Conservation (phyloP, 2,888 invertebrate genomes). For the Oegoconia quadripuncta region DNA sequence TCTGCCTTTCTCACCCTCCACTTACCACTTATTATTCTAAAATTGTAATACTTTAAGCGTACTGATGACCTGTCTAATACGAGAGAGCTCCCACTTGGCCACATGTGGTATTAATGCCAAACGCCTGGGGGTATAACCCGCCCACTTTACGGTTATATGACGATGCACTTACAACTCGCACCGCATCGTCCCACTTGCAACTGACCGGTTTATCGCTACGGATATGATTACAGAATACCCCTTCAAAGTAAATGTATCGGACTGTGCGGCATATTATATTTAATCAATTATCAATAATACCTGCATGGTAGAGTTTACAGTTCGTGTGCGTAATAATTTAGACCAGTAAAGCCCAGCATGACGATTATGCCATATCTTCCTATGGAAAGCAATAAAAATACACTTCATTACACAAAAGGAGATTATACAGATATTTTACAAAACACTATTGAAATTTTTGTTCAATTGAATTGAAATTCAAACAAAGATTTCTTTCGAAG, state of each 20-base stretch:
- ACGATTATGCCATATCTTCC: no score
- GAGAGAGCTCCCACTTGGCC: constrained; percentile 30
- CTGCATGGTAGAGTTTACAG: no score
- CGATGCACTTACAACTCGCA: constrained; percentile 46
- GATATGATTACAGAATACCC: constrained; percentile 41
- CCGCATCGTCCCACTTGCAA: constrained; percentile 30
- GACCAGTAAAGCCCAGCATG: no score
- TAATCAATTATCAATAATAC: no score
- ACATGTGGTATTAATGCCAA: constrained; percentile 48
- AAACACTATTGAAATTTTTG: no score
- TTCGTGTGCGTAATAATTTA: no score
- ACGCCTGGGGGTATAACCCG: constrained; percentile 36
- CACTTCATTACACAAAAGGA: no score
- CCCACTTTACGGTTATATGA: constrained; percentile 57
- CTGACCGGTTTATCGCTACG: constrained; percentile 43
- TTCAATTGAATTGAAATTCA: no score
- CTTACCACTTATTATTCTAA: no score
- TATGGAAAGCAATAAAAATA: no score
- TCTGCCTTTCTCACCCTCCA: background rate
- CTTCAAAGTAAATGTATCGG: constrained; percentile 21
- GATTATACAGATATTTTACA: no score
- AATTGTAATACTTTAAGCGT: constrained; percentile 38
- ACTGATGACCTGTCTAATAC: constrained; percentile 23
- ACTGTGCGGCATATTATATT: background rate
- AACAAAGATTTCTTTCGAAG: no score